Evolutionary conservation across 2,888 invertebrate genomes (phyloP), one percentile per base, ranked within the genome.

Genomic region (Ischnus inquisitorius): DNA sequence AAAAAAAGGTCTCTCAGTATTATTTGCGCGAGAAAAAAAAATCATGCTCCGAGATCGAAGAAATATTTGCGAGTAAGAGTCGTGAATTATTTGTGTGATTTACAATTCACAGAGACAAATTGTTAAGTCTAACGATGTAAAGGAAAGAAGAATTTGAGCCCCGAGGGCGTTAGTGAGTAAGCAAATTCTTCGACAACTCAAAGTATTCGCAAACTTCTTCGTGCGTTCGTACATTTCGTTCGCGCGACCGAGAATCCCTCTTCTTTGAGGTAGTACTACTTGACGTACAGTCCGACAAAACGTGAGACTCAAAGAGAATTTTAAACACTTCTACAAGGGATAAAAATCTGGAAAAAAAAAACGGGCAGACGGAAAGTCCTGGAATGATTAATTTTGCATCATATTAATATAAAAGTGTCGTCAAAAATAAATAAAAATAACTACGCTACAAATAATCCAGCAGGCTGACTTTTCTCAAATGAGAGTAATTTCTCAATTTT

Each of bases 111-210:
- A 43, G 19, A 62, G 14, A 16, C 25, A 46, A 16, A 28, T 2
- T 16, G 34, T 74, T 62, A 62, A 69, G 34, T 16, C 16, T 6
- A 60, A 62, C 25, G 43, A 28, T 41, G n/a, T n/a, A 62, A 46
- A 74, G 28, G 34, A 5, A 34, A 22, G 3, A 41, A 57, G 54
- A 39, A 43, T 62, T 3, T 3, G 28, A 34, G 25, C 28, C 34
- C 60, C 12, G 43, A n/a, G 46, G 60, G 10, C 12, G 34, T 8
- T 34, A 34, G 12, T 48, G 48, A 48, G 48, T 12, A 12, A 1
- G 1, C 48, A 48, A 48, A 48, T 0, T 48, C 16, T 14, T 12
- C 48, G 48, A 16, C 16, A 48, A 12, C 48, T 48, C 48, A 12
- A 14, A 54, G 5, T 2, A n/a, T 19, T 39, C 39, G 39, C 3